Evolutionary conservation across 2,888 invertebrate species (phyloP).

Genomic region (Hofmannophila pseudospretella): DNA sequence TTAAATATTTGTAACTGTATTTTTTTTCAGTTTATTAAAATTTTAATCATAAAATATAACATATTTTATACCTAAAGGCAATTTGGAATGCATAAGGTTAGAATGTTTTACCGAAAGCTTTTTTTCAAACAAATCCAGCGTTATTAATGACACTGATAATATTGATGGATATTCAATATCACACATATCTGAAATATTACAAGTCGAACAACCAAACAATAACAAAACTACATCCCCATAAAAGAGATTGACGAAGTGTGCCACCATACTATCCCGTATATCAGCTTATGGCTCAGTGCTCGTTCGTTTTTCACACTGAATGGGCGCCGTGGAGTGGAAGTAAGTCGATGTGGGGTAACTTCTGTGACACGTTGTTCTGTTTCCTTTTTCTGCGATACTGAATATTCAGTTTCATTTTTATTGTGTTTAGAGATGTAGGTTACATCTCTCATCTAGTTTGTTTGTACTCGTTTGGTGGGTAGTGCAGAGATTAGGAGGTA

Average conservation of each 20-base stretch:
- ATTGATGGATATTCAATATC: too few species aligned
- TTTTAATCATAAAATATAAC: too few species aligned
- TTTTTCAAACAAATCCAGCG: too few species aligned
- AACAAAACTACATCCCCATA: neutral
- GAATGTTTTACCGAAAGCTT: too few species aligned
- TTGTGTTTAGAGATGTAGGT: neutral
- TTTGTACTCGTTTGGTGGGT: too few species aligned
- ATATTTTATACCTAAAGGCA: too few species aligned
- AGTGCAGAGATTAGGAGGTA: too few species aligned
- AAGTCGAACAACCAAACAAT: neutral
- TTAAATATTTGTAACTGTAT: too few species aligned
- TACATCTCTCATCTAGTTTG: too few species aligned
- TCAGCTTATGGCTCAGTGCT: conserved; percentile 13
- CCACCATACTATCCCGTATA: conserved; percentile 9
- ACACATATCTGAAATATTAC: neutral
- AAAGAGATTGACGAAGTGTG: conserved; percentile 3
- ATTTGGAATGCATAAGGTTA: too few species aligned
- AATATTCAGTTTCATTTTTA: neutral
- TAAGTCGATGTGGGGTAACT: conserved; percentile 7
- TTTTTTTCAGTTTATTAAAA: too few species aligned
- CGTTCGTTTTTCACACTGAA: conserved; percentile 17
- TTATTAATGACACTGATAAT: too few species aligned
- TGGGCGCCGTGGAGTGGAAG: conserved; percentile 13
- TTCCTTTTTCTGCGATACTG: conserved; percentile 2
- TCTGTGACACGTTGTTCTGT: conserved; percentile 3